Evolutionary conservation across 2,888 invertebrate genomes (phyloP).

Genomic region (Pterobdella sp.): DNA sequence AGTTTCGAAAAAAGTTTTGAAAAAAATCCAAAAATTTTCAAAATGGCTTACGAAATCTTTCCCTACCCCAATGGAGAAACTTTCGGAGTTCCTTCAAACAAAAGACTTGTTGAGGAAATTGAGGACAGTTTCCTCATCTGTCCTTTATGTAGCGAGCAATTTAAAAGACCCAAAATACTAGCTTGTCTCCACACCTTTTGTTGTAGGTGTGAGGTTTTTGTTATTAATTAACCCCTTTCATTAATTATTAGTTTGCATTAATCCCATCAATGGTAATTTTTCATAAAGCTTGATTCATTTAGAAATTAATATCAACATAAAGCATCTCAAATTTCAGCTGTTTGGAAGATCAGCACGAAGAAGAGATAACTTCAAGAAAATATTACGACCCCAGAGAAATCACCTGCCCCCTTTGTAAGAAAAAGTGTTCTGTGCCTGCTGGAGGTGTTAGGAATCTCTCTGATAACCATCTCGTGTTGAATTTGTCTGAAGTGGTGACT

Average conservation of each 20-base stretch:
- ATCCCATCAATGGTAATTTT: no score
- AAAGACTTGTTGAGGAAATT: slow-evolving; percentile 34
- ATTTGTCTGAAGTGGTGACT: slow-evolving; percentile 28
- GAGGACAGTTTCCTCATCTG: slow-evolving; percentile 38
- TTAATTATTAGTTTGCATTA: not conserved
- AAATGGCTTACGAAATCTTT: no score
- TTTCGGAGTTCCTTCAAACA: no score
- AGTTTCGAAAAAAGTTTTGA: no score
- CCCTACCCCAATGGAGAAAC: no score
- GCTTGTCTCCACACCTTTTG: slow-evolving; percentile 40
- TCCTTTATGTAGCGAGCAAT: slow-evolving; percentile 36
- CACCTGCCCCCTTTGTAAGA: slow-evolving; percentile 38
- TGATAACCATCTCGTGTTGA: slow-evolving; percentile 38
- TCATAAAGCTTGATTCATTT: no score
- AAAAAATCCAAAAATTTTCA: no score
- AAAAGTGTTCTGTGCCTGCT: slow-evolving; percentile 36
- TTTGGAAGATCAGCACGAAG: slow-evolving; percentile 15
- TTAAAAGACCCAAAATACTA: slow-evolving; percentile 38
- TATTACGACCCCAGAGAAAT: slow-evolving; percentile 37
- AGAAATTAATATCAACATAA: no score
- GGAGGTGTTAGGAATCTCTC: slow-evolving; percentile 37
- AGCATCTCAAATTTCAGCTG: no score
- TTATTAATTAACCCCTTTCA: slow-evolving; percentile 11
- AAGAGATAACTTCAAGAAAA: slow-evolving; percentile 32
- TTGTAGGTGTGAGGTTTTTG: slow-evolving; percentile 34